Evolutionary conservation across 2,797 vertebrate genomes (phyloP).

Genomic region (Bucorvus abyssinicus): DNA sequence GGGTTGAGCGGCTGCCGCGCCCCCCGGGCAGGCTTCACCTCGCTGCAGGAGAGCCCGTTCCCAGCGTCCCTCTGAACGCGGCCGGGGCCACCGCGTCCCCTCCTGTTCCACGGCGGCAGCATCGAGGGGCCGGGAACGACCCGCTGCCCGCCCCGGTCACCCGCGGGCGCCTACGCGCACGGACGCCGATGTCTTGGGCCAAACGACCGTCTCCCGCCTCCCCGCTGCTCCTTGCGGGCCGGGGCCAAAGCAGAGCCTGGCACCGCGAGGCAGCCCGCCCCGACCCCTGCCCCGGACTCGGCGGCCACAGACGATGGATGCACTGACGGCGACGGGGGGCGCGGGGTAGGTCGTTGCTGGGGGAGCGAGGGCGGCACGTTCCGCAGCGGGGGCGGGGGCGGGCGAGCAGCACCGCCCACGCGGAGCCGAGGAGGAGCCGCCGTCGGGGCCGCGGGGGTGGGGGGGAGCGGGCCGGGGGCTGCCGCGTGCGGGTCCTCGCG

Average conservation of each 20-base stretch:
- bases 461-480: background rate
- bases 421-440: conserved; percentile 1
- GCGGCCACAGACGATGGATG: too few species aligned
- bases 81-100: background rate
- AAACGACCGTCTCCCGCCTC: background rate
- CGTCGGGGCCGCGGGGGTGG: background rate
- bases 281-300: too few species aligned
- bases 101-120: background rate
- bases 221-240: background rate
- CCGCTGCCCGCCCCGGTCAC: background rate
- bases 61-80: accelerated
- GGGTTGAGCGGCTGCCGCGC: background rate
- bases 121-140: background rate
- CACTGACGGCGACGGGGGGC: too few species aligned
- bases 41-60: background rate
- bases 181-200: background rate
- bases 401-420: background rate
- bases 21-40: background rate
- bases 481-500: background rate
- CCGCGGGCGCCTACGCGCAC: background rate
- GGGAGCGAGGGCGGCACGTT: background rate
- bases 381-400: background rate
- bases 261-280: background rate
- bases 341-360: background rate
- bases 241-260: background rate